phyloP scores from a whole-genome alignment of 2,797 vertebrate species.

The Onychomys arenicola region DNA sequence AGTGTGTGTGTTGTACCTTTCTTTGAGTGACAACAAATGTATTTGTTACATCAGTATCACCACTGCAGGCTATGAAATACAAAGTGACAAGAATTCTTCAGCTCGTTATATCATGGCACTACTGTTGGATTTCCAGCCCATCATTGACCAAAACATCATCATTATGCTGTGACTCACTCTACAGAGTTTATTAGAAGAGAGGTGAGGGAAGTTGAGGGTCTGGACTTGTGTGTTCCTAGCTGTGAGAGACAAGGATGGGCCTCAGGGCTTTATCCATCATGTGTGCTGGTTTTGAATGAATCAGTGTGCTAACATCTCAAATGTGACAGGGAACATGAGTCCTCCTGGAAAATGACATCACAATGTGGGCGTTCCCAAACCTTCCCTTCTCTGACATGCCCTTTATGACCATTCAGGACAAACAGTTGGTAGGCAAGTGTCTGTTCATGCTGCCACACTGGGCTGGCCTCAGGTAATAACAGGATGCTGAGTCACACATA shows the following conservation, averaged over 20 bases:
- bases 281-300: background rate
- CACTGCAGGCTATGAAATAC: background rate
- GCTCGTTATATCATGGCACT: background rate
- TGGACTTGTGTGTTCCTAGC: background rate
- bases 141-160: background rate
- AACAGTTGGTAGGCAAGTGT: background rate
- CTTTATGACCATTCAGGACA: background rate
- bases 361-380: background rate
- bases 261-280: background rate
- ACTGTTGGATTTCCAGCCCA: background rate
- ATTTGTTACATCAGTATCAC: background rate
- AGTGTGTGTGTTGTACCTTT: background rate
- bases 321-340: background rate
- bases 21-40: background rate
- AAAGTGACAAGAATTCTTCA: background rate
- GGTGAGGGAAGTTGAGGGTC: background rate
- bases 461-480: background rate
- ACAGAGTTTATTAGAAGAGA: background rate
- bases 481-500: background rate
- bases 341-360: background rate
- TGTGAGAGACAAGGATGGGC: background rate
- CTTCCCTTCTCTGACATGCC: background rate
- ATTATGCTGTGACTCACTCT: background rate
- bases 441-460: too few relatives aligned
- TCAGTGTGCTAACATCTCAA: background rate